Evolutionary conservation across 2,888 invertebrate species (phyloP), one percentile per base, ranked within the genome.

Genomic region (Anorthoa munda): DNA sequence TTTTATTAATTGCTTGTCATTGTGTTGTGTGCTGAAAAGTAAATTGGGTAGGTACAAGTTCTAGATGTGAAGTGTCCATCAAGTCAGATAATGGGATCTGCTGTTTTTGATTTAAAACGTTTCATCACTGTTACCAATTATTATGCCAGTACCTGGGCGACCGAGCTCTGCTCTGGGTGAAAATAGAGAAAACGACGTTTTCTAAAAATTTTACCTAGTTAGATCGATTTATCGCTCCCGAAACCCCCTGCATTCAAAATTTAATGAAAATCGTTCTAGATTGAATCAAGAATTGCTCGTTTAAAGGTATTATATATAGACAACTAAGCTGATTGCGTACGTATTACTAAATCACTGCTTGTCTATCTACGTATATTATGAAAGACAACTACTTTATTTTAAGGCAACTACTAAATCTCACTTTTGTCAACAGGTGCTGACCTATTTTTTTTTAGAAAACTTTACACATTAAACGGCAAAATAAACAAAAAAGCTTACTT

Each of bases 1-100:
- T 68, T 39, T 39, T 72, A 78, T 70, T 79, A 81, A 79, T 77
- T 71, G 55, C 66, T 56, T 70, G 31, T 67, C 59, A 72, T 58
- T 82, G 21, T 59, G 45, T 23, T 4, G 56, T 26, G 23, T 31
- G 50, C 45, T 45, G 61, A 51, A 67, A 51, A 70, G 53, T 50
- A 31, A 78, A 77, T 72, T 55, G 23, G 18, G 11, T 53, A 31
- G 15, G 11, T 39, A 39, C 50, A 31, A 17, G 23, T 56, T 56
- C 70, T 60, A 69, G 31, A 66, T 56, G 39, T 60, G 21, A 11
- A 46, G n/a, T 21, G 11, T 59, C 15, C 15, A 48, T 31, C 9
- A 55, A 51, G 39, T 45, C 3, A 39, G 4, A 26, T 7, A 26
- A 21, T 15, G 9, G 7, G 39, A 50, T 3, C 11, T 58, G 18